Base-by-base conservation (phyloP, 2,888 invertebrate species). In the Brachypterus glaber region DNA sequence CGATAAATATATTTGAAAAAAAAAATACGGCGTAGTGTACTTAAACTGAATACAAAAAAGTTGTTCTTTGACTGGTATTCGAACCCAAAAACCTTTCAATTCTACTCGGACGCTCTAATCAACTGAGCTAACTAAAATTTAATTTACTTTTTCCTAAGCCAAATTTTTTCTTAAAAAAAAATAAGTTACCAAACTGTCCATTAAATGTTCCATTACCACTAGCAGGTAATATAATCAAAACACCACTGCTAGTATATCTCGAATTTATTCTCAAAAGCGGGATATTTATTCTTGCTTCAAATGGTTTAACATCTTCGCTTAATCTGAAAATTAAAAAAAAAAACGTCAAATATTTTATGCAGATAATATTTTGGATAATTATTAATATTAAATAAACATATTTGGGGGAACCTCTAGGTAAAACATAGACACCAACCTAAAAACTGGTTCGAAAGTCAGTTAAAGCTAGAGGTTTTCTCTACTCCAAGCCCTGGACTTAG, bases 181-280 rank as follows among this genome's bases (percentile, higher is more conserved):
- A 25, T 11, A 25, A 11, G 54, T 55, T 62, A 73, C 75, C 73
- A 51, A 82, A 74, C 33, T 69, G 63, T 27, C 77, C 79, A 54
- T 75, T 72, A 54, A 81, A 81, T 5, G 77, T 77, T 17, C 81
- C 81, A 44, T 77, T 77, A 38, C 81, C 81, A 45, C 76, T 78
- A 1, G 81, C 81, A 5, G 81, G 82, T 30, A 82, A 68, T 43
- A 82, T 80, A 42, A 82, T 69, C 29, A 82, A 60, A 3, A 81
- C 73, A 1, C 82, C 82, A 36, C 76, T 75, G 52, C 81, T 81
- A 9, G 73, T 72, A 56, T 82, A 82, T 51, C 73, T 71, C 3
- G 81, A 73, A 52, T 75, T 72, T 48, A 82, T 76, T 52, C 70
- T 70, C 53, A 82, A 63, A 45, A 71, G 69, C n/a, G 80, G 81